Evolutionary conservation across 2,888 invertebrate genomes (phyloP).

Genomic region (Cheilosia soror): DNA sequence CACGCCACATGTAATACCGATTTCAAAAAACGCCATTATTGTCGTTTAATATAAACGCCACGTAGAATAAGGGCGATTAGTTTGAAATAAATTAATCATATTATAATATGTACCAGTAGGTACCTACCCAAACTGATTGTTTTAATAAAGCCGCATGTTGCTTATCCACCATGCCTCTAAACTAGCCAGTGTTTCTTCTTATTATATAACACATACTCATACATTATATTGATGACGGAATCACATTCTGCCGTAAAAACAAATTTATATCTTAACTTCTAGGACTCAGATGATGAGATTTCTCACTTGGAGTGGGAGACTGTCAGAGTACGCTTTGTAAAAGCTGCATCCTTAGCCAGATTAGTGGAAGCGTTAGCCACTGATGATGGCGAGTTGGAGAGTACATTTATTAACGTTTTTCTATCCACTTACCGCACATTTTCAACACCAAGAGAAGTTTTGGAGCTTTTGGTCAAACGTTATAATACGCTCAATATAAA

Average conservation of each 20-base stretch:
- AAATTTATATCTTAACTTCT: constrained; percentile 76
- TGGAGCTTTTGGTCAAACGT: constrained; percentile 91
- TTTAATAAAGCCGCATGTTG: no score
- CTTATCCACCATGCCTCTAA: no score
- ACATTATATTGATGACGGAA: no score
- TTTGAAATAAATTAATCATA: no score
- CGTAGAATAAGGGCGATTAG: no score
- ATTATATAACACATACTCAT: no score
- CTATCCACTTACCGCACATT: constrained; percentile 96
- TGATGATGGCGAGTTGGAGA: constrained; percentile 98
- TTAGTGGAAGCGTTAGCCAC: constrained; percentile 97
- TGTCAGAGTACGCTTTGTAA: constrained; percentile 96
- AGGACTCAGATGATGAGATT: constrained; percentile 95
- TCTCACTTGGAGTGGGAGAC: constrained; percentile 99
- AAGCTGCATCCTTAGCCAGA: constrained; percentile 96
- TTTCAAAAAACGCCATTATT: no score
- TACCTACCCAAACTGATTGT: no score
- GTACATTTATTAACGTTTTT: constrained; percentile 98
- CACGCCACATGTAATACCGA: no score
- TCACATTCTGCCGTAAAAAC: not conserved
- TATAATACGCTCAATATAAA: constrained; percentile 87
- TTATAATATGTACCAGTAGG: no score
- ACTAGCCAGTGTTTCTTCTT: no score
- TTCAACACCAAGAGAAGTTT: constrained; percentile 93
- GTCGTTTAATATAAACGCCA: no score